phyloP scores from a whole-genome alignment of 1,140 invertebrate species.

The Zeugodacus cucurbitae region DNA sequence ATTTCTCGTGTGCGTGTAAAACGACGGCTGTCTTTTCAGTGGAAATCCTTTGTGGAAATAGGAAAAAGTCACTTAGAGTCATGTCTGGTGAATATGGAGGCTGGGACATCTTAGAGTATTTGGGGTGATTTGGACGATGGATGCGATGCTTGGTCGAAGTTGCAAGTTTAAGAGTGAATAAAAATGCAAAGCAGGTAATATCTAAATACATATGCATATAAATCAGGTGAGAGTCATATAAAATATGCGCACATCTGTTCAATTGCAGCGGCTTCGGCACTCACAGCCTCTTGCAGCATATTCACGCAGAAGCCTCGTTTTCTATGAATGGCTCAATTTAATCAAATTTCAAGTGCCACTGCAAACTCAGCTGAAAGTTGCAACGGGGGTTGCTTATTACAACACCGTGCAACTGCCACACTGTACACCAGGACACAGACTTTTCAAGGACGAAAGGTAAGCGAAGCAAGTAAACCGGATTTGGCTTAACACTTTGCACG shows the following conservation, averaged over 20 bases:
- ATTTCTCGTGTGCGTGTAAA: too few relatives aligned
- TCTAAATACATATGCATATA: neutral
- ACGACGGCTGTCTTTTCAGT: too few relatives aligned
- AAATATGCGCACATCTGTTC: neutral
- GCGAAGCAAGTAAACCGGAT: slow-evolving; percentile 13
- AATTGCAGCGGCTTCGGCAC: neutral
- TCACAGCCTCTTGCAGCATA: neutral
- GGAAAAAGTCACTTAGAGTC: too few relatives aligned
- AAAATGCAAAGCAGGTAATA: neutral
- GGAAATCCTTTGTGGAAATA: too few relatives aligned
- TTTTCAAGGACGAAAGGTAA: slow-evolving; percentile 31
- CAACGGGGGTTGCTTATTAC: neutral
- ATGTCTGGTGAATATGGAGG: too few relatives aligned
- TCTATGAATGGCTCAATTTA: slow-evolving; percentile 53
- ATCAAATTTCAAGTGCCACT: slow-evolving; percentile 2
- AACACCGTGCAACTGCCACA: neutral
- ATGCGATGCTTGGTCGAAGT: neutral
- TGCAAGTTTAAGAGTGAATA: neutral
- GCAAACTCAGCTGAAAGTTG: neutral
- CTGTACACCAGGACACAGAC: too few relatives aligned
- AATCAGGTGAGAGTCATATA: neutral
- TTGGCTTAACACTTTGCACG: slow-evolving; percentile 23
- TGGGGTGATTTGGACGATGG: slow-evolving; percentile 45
- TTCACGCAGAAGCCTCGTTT: neutral
- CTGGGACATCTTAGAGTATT: too few relatives aligned